Conservation (phyloP, 2,888 invertebrate genomes). For the Cerastis rubricosa region DNA sequence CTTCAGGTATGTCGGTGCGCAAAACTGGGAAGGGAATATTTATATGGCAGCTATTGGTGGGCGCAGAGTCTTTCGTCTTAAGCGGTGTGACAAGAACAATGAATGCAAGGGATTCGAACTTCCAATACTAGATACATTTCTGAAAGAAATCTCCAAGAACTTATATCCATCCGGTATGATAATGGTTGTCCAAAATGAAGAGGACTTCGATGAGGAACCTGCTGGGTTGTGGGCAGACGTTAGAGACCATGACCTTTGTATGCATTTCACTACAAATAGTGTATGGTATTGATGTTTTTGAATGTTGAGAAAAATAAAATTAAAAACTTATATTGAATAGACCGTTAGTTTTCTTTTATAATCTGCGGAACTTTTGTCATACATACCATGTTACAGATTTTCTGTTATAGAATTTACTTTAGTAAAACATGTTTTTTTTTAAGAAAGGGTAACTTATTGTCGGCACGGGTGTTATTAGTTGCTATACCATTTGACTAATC, state of each 20-base stretch:
- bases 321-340: not conserved
- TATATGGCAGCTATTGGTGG: conserved; percentile 66
- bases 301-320: not conserved
- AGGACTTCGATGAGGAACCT: conserved; percentile 30
- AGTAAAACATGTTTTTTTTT: not conserved
- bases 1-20: conserved; percentile 65
- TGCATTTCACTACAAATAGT: conserved; percentile 63
- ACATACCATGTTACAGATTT: not conserved
- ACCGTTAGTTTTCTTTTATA: not conserved
- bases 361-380: not conserved
- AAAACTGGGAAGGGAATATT: conserved; percentile 62
- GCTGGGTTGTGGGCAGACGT: conserved; percentile 69
- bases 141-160: conserved; percentile 44
- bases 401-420: not conserved
- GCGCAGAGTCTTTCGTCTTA: conserved; percentile 72
- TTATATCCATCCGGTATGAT: conserved; percentile 65
- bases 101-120: conserved; percentile 61
- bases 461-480: no score
- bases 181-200: conserved; percentile 30
- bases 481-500: no score
- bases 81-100: conserved; percentile 56
- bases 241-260: conserved; percentile 77
- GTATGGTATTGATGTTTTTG: conserved; percentile 50
- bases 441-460: no score
- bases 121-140: conserved; percentile 56